Evolutionary conservation across 2,888 invertebrate species (phyloP), one percentile per base, ranked within the genome.

Genomic region (Eupithecia pulchellata): DNA sequence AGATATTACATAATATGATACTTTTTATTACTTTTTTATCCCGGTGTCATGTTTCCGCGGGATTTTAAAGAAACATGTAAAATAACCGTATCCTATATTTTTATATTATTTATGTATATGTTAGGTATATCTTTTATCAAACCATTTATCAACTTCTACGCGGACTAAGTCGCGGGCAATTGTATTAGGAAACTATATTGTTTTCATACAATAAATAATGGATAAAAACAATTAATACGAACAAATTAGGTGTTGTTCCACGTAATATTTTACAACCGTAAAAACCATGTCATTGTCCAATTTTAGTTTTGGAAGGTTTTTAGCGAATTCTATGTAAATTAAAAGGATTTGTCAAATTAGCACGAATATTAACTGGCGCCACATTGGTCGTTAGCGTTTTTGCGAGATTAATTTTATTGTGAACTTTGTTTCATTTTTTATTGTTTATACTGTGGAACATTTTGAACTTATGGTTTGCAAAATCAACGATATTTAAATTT

Each of bases 261-360:
- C 66, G 69, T 69, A 69, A 73, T 71, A 69, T 61, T 76, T 76
- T 76, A 78, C 68, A 76, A 66, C 39, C 67, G 76, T 75, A 76
- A 78, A 78, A 71, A 68, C 77, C 76, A 60, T 42, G 36, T 34
- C 72, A 64, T 72, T 73, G 73, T 75, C 71, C 27, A 62, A 36
- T 67, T 69, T 65, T 69, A 71, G 70, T 70, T 61, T 69, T 20
- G n/a, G 58, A 32, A 60, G 3, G 42, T 66, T 64, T 68, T 71
- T 72, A 66, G 67, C 36, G 27, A 69, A 69, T 75, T 71, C 69
- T 69, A 67, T 61, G 52, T 27, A 72, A 69, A 70, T 32, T 58
- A 64, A 66, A 65, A 64, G 55, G 67, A 72, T 75, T 73, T 69
- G 42, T 27, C 39, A 29, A 73, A 72, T 76, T 75, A 75, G 62